A percentile compares a stretch with the other conserved stretches of the same genome.
These are phyloP conservation scores for Odontomachus brunneus DNA, from an alignment of 1,140 invertebrate genomes.

Conservation along the genomic window DNA sequence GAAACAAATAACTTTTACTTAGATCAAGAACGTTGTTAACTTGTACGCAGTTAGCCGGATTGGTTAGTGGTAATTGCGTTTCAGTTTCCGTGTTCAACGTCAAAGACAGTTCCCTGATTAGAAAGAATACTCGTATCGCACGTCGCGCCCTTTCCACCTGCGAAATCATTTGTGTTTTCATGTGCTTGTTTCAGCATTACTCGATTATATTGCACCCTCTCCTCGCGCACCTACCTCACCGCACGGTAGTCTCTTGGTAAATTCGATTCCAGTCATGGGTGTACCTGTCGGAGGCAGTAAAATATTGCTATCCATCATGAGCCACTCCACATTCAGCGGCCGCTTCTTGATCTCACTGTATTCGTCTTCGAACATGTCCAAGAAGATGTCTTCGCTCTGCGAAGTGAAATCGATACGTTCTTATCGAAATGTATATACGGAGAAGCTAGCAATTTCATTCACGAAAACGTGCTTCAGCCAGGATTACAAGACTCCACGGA, in stretches of 20 bases:
- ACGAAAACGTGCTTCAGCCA: no score
- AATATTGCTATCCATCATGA: conserved; percentile 98
- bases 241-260: conserved; percentile 97
- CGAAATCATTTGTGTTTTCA: conserved; percentile 63
- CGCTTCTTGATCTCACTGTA: conserved; percentile 95
- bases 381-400: conserved; percentile 98
- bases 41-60: conserved; percentile 95
- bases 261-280: conserved; percentile 97
- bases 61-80: conserved; percentile 95
- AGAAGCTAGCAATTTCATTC: no score
- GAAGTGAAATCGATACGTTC: conserved; percentile 54
- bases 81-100: conserved; percentile 93
- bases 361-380: conserved; percentile 99
- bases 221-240: conserved; percentile 90
- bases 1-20: conserved; percentile 88
- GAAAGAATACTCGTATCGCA: conserved; percentile 97
- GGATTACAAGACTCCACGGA: no score
- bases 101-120: conserved; percentile 94
- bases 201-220: conserved; percentile 13
- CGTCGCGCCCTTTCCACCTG: conserved; percentile 96
- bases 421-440: conserved; percentile 39
- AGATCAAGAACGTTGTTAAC: conserved; percentile 96
- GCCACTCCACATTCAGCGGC: conserved; percentile 95
- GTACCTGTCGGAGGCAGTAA: conserved; percentile 98
- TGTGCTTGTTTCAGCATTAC: conserved; percentile 37